Evolutionary conservation across 2,113 vertebrate genomes (phyloP).

Genomic region (Zapornia atra): DNA sequence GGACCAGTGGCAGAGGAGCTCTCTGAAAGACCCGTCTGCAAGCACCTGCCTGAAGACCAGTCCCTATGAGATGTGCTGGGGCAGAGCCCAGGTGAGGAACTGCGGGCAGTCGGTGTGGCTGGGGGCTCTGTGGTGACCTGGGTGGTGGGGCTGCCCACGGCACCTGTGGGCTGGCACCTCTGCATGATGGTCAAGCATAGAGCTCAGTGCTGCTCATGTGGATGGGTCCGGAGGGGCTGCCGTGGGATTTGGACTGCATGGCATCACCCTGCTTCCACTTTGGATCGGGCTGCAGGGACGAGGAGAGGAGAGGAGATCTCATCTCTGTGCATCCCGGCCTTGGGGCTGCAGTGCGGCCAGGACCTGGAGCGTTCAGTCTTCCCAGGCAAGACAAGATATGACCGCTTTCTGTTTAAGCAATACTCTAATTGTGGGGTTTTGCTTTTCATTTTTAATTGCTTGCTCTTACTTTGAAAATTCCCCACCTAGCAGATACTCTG

Average conservation of each 20-base stretch:
- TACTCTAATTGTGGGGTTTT: not conserved
- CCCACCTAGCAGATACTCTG: not conserved
- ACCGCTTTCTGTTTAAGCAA: not conserved
- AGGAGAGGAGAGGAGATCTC: not conserved
- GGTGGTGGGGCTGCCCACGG: not conserved
- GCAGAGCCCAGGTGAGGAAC: not conserved
- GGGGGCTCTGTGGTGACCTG: not conserved
- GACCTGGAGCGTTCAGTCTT: fast-evolving
- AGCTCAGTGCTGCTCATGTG: not conserved
- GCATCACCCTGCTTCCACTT: not conserved
- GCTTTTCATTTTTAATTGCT: not conserved
- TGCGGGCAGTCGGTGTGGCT: too few relatives aligned
- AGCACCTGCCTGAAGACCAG: too few relatives aligned
- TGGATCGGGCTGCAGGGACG: not conserved
- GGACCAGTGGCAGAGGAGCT: not conserved
- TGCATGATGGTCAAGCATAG: not conserved
- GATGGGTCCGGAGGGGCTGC: not conserved
- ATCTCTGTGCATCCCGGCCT: fast-evolving
- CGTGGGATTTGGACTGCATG: fast-evolving
- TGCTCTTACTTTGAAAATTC: not conserved
- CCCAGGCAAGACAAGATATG: fast-evolving
- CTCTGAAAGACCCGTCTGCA: not conserved
- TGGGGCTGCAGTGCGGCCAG: fast-evolving
- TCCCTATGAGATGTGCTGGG: fast-evolving
- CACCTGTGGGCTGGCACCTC: not conserved